phyloP scores from a whole-genome alignment of 2,113 vertebrate species.

The Amphiprion ocellaris region DNA sequence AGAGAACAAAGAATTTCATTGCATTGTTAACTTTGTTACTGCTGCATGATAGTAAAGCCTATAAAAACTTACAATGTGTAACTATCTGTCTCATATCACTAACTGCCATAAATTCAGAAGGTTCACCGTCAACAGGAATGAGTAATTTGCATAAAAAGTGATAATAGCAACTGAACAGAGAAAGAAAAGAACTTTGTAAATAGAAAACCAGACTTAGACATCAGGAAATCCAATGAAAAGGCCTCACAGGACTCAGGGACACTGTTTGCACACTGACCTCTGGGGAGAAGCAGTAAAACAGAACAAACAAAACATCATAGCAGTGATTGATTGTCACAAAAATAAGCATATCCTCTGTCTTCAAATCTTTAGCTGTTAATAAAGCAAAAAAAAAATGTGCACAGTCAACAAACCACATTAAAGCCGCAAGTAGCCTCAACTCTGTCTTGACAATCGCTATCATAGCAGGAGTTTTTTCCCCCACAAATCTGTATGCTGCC shows the following conservation, averaged over 20 bases:
- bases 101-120: no score
- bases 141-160: not conserved
- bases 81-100: no score
- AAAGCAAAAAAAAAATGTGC: constrained; percentile 53
- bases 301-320: constrained; percentile 2
- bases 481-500: constrained; percentile 62
- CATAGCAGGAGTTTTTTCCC: constrained; percentile 54
- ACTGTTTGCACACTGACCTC: constrained; percentile 38
- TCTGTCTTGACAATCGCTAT: constrained; percentile 56
- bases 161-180: constrained; percentile 11
- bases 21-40: no score
- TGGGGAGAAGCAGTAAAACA: constrained; percentile 1
- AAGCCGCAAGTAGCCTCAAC: constrained; percentile 53
- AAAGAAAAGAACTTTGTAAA: constrained; percentile 10
- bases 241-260: not conserved
- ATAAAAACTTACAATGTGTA: no score
- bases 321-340: constrained; percentile 52
- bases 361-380: constrained; percentile 48
- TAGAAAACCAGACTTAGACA: not conserved
- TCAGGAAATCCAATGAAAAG: not conserved
- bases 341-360: constrained; percentile 44
- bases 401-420: constrained; percentile 57
- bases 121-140: not conserved
- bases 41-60: no score
- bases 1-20: no score